Conservation (phyloP, 2,888 invertebrate genomes). For the Drosophila barbarae region DNA sequence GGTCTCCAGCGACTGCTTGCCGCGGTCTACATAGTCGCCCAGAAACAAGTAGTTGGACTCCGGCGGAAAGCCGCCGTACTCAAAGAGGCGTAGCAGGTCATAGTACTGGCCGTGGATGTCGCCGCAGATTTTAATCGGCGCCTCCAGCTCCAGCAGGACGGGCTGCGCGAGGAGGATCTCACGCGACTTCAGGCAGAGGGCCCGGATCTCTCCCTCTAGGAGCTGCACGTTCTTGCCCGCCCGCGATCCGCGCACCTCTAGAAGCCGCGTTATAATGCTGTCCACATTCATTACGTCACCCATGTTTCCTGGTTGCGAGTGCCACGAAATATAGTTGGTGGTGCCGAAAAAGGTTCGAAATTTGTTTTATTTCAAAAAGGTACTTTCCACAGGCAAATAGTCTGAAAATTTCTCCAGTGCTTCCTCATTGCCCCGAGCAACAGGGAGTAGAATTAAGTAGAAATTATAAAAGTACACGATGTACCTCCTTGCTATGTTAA, state of each 20-base stretch:
- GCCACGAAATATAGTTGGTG: not conserved
- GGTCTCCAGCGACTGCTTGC: constrained; percentile 23
- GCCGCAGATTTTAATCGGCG: constrained; percentile 15
- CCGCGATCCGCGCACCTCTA: constrained; percentile 6
- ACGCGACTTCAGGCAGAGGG: constrained; percentile 10
- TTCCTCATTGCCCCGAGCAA: constrained; percentile 1
- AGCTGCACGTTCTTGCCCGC: constrained; percentile 11
- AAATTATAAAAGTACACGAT: too few species aligned
- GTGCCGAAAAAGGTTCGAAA: constrained; percentile 4
- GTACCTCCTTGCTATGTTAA: too few species aligned
- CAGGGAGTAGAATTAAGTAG: not conserved
- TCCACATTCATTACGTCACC: constrained; percentile 10
- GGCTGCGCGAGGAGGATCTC: constrained; percentile 16
- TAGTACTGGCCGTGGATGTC: constrained; percentile 22
- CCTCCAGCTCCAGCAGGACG: constrained; percentile 14
- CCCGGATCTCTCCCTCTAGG: constrained; percentile 14
- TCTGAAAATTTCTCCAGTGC: constrained; percentile 3
- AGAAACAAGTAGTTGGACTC: constrained; percentile 11
- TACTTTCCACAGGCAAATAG: not conserved
- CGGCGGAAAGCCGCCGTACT: constrained; percentile 16
- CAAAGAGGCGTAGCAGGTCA: constrained; percentile 12
- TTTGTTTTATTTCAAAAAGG: constrained; percentile 5
- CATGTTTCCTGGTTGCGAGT: constrained; percentile 3
- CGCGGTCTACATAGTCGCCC: constrained; percentile 18
- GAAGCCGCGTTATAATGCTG: constrained; percentile 9